Conservation (phyloP, 2,888 invertebrate species). For the Muscina levida region DNA sequence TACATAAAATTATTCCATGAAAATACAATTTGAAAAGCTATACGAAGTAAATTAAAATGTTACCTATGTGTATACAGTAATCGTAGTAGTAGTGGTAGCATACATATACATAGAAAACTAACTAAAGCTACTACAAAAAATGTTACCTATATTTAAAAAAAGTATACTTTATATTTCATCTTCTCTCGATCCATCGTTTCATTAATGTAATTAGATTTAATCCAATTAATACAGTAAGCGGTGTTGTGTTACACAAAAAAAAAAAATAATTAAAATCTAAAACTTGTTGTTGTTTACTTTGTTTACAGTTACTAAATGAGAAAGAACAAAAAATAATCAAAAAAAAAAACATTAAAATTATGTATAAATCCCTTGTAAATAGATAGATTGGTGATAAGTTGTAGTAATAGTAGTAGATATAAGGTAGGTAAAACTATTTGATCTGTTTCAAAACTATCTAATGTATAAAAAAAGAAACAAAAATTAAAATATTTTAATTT, state of each 20-base stretch:
- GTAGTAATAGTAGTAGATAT: slow-evolving; percentile 8
- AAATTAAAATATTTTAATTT: neutral
- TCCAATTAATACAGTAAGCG: slow-evolving; percentile 44
- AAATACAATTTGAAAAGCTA: neutral
- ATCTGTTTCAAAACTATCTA: slow-evolving; percentile 11
- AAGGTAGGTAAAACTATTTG: slow-evolving; percentile 20
- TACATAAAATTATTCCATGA: neutral
- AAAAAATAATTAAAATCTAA: slow-evolving; percentile 15
- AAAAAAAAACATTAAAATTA: no score
- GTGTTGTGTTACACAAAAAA: slow-evolving; percentile 33
- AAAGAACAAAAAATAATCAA: neutral
- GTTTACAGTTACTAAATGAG: neutral
- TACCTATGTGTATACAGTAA: neutral
- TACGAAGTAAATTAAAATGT: neutral
- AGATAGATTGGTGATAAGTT: slow-evolving; percentile 26
- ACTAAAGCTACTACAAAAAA: no score
- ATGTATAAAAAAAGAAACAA: no score
- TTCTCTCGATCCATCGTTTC: no score
- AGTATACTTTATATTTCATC: neutral
- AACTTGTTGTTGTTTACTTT: slow-evolving; percentile 33
- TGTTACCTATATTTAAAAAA: neutral
- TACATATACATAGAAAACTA: neutral
- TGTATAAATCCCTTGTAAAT: slow-evolving; percentile 51
- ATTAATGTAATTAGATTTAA: slow-evolving; percentile 39
- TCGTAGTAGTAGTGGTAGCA: neutral